phyloP scores from a whole-genome alignment of 2,797 vertebrate species.

The Tokudaia muenninki region DNA sequence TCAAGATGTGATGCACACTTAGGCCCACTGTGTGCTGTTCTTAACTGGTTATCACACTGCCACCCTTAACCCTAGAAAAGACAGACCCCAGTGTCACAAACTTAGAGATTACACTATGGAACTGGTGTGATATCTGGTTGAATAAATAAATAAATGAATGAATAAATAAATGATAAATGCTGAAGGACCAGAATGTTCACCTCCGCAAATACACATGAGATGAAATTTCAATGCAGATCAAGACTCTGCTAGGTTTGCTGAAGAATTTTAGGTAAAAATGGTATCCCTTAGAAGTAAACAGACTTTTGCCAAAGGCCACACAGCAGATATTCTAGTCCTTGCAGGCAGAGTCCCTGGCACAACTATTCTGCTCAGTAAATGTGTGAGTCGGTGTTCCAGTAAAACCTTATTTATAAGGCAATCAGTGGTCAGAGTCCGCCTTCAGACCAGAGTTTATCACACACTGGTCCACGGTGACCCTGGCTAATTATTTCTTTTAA shows the following conservation, averaged over 20 bases:
- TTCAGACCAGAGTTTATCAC: neutral
- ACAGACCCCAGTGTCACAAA: neutral
- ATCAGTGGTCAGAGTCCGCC: neutral
- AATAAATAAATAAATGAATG: neutral
- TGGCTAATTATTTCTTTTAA: neutral
- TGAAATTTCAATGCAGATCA: neutral
- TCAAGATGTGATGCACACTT: too few relatives aligned
- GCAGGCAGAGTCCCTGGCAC: neutral
- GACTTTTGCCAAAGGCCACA: neutral
- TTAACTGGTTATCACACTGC: neutral
- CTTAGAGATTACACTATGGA: neutral
- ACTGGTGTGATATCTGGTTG: neutral
- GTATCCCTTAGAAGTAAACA: neutral
- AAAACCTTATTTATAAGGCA: constrained; percentile 62
- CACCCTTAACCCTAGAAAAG: neutral
- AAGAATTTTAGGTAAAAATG: neutral
- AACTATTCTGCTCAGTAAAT: neutral
- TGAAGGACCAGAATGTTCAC: neutral
- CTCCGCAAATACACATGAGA: neutral
- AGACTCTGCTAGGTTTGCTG: neutral
- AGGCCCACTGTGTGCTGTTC: neutral
- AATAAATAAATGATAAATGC: neutral
- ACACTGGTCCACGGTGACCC: neutral
- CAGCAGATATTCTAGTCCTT: neutral
- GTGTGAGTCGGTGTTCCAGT: neutral